Base-by-base conservation (phyloP, 2,113 vertebrate species). In the Crotalus tigris region DNA sequence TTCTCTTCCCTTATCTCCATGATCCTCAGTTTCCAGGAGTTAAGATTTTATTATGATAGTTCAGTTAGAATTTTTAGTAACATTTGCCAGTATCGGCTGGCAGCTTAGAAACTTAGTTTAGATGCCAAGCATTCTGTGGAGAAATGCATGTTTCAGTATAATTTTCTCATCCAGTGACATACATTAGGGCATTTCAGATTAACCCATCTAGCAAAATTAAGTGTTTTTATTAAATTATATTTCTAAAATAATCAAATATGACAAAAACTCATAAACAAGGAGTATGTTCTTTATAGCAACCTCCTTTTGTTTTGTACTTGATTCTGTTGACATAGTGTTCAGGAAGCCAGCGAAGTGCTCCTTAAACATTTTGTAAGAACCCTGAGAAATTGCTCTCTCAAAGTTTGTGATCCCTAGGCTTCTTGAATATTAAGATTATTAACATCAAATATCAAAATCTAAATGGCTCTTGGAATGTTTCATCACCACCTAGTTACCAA, bases 11-110 rank as follows among this genome's bases (percentile, higher is more conserved):
- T 29, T 59, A 57, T 58, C 44, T 24, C 59, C 2, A 8, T 10
- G 91, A 54, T 93, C 55, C 88, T 92, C 95, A 92, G 91, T 95
- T 94, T 96, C 87, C 39, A 90, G 88, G 85, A 92, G 75, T 93
- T 94, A 94, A 94, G 92, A 44, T 49, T 44, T 96, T 91, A 87
- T 90, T 91, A 92, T 3, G 86, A 88, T 12, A 87, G 59, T 92
- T 95, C 90, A 95, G 91, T 57, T 86, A 91, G 89, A 89, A 91
- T 94, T 93, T 94, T 96, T 90, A 93, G 91, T 92, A 95, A 95
- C 94, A 96, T 94, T 97, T 93, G 92, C 69, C 94, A 95, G 64
- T 91, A 53, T 39, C 29, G 6, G 54, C 93, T 95, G 33, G 94
- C 93, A 95, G 90, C 94, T n/a, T 49, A 95, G 94, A 95, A 95